phyloP scores from a whole-genome alignment of 2,113 vertebrate species.

The Chaenogobius annularis region DNA sequence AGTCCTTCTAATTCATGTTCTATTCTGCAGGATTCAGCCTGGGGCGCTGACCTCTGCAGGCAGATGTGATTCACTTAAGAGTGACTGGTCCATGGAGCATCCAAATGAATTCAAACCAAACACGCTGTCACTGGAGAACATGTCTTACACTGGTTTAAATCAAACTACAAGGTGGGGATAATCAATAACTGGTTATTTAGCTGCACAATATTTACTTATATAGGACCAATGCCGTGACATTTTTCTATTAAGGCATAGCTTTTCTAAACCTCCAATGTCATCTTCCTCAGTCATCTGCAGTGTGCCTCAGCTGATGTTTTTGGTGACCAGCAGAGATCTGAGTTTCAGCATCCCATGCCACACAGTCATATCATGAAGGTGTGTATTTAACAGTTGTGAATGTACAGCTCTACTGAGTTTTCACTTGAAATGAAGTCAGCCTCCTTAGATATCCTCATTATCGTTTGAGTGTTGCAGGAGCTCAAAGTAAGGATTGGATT shows the following conservation, averaged over 20 bases:
- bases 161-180: not conserved
- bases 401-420: not conserved
- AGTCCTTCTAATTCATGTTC: not conserved
- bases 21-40: not conserved
- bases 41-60: not conserved
- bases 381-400: not conserved
- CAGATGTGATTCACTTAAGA: not conserved
- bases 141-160: not conserved
- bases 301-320: not conserved
- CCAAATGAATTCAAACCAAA: not conserved
- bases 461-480: not conserved
- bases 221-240: not conserved
- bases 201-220: not conserved
- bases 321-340: not conserved
- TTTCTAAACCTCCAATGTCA: not conserved
- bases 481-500: constrained; percentile 2
- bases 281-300: not conserved
- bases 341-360: not conserved
- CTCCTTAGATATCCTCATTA: not conserved
- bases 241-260: not conserved
- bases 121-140: not conserved
- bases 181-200: not conserved
- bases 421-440: not conserved
- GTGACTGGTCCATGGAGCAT: not conserved
- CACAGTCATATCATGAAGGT: not conserved